Evolutionary conservation across 1,140 invertebrate species (phyloP), one percentile per base, ranked within the genome.

Genomic region (Platyscapa corneri): DNA sequence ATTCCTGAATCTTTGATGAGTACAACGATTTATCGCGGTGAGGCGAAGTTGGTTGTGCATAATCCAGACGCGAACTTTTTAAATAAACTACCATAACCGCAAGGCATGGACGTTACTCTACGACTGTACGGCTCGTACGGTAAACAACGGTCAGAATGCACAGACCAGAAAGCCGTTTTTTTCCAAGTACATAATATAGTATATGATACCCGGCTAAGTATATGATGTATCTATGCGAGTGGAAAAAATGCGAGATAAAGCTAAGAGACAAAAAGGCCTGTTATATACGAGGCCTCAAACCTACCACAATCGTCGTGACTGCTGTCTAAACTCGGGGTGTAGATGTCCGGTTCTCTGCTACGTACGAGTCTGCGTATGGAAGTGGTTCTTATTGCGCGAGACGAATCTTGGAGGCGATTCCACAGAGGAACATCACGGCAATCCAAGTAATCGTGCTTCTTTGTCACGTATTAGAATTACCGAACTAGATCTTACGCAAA

Each of bases 231-330:
- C 1, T 75, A 37, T 10, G 76, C 10, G 76, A 34, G 30, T 60
- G 1, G 42, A n/a, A 34, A 60, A 78, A 78, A 37, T 12, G 7
- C 0, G 37, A 46, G 60, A 81, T 30, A 18, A 70, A 46, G 37
- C 34, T 23, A 7, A 67, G 42, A 49, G 60, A 46, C 49, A n/a
- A 64, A 56, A 64, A 60, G 56, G 18, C 56, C 77, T 79, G 53
- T 79, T 79, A 64, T 79, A 79, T 37, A 39, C 56, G 77, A 78
- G 76, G 64, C 78, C 78, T 80, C 78, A 80, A 82, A 72, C 65
- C 79, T 72, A 82, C 65, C 79, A 32, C 37, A 67, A 82, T 70
- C 18, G 72, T 30, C 60, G 42, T 39, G 65, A 32, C n/a, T 5
- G 70, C 7, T 0, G 67, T 37, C 70, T 10, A 14, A 10, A 23